Percentiles rank a stretch among this genome's conserved stretches.
These are phyloP conservation scores for Ormyrus pomaceus DNA, from an alignment of 2,888 invertebrate species.

Conservation along the genomic window DNA sequence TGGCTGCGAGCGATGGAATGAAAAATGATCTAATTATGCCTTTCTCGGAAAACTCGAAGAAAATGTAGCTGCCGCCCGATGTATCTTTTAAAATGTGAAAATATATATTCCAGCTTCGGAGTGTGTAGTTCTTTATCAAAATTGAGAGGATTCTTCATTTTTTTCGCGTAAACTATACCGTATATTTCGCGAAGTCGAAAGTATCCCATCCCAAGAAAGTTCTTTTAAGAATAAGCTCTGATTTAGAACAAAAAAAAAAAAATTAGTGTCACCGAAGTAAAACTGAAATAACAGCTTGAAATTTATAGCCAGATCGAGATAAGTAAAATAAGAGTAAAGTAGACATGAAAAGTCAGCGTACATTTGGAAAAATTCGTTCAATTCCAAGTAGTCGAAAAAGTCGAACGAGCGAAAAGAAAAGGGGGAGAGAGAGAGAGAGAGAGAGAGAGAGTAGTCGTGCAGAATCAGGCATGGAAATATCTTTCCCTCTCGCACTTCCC, in stretches of 20 bases:
- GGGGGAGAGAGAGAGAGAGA: too few species aligned
- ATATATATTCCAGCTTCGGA: too few species aligned
- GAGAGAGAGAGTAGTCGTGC: too few species aligned
- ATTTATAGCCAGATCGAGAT: background rate
- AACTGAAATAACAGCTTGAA: background rate
- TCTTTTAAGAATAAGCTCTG: too few species aligned
- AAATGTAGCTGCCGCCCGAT: background rate
- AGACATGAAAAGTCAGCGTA: conserved; percentile 2
- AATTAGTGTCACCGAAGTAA: background rate
- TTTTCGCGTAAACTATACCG: too few species aligned
- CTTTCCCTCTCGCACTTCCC: background rate
- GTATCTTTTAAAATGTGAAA: background rate
- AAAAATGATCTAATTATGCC: conserved; percentile 40
- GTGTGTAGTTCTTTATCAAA: too few species aligned
- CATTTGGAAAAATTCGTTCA: conserved; percentile 5
- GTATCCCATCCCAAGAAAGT: too few species aligned
- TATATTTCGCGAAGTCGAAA: too few species aligned
- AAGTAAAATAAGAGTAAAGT: background rate
- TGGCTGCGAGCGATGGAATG: conserved; percentile 2
- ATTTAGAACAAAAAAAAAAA: background rate
- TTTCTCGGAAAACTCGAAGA: conserved; percentile 16
- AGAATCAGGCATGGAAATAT: conserved; percentile 29
- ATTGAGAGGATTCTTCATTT: too few species aligned
- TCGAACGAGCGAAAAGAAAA: conserved; percentile 2
- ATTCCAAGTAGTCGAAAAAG: conserved; percentile 24